These are phyloP conservation scores for Caenorhabditis sp. DNA, from an alignment of 2,888 invertebrate species.

Conservation along the genomic window DNA sequence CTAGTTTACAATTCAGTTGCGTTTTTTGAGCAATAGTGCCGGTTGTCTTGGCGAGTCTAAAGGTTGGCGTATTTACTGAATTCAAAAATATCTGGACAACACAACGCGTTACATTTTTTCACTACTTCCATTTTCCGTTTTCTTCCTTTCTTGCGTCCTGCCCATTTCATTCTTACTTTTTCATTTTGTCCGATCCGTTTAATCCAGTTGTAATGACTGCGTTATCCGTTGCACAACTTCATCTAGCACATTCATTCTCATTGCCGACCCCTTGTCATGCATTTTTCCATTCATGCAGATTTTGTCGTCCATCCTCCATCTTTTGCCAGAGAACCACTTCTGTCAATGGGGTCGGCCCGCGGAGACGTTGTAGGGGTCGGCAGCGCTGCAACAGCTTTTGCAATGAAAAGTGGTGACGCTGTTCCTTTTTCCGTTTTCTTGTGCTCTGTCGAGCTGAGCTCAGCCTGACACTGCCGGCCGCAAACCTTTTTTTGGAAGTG, in stretches of 20 bases:
- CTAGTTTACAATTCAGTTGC: slow-evolving; percentile 44
- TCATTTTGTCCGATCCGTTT: slow-evolving; percentile 1
- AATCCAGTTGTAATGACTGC: slow-evolving; percentile 9
- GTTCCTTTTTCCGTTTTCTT: slow-evolving; percentile 41
- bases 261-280: not conserved
- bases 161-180: not conserved
- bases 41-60: slow-evolving; percentile 15
- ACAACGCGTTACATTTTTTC: no score
- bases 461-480: slow-evolving; percentile 5
- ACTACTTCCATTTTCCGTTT: not conserved
- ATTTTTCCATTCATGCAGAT: slow-evolving; percentile 7
- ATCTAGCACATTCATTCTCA: not conserved
- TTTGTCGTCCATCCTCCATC: not conserved
- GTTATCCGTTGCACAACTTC: not conserved
- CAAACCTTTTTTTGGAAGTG: slow-evolving; percentile 60
- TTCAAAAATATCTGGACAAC: slow-evolving; percentile 20
- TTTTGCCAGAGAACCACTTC: slow-evolving; percentile 10
- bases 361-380: not conserved
- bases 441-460: not conserved
- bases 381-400: slow-evolving; percentile 23
- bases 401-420: slow-evolving; percentile 48
- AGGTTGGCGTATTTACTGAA: slow-evolving; percentile 1
- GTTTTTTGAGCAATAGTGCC: slow-evolving; percentile 19
- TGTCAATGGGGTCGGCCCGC: slow-evolving; percentile 8
- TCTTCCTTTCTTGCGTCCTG: not conserved